phyloP scores from a whole-genome alignment of 92 coral and sea anemone genomes.

The Blastomussa wellsi region DNA sequence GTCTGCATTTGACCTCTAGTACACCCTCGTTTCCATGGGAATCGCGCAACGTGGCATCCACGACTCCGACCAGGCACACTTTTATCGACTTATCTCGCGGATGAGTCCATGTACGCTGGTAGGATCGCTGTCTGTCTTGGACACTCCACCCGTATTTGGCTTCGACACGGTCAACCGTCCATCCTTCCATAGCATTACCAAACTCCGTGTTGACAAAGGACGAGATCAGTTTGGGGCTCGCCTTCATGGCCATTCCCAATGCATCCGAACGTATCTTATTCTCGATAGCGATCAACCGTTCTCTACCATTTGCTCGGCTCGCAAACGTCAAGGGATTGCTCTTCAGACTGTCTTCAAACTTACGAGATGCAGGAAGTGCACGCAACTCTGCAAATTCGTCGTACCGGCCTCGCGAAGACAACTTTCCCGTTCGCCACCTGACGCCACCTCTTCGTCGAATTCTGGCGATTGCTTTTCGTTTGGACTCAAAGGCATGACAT shows the following conservation, averaged over 20 bases:
- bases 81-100: neutral
- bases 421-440: neutral
- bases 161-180: neutral
- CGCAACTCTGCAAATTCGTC: conserved; percentile 1
- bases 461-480: neutral
- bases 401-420: neutral
- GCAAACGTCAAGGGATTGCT: neutral
- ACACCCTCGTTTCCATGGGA: neutral
- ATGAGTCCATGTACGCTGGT: conserved; percentile 3
- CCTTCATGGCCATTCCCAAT: neutral
- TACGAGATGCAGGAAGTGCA: neutral
- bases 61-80: neutral
- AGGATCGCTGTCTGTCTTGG: neutral
- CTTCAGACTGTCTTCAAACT: neutral
- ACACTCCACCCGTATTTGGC: neutral
- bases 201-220: conserved; percentile 17
- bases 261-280: neutral
- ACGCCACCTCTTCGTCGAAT: conserved; percentile 16
- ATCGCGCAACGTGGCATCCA: conserved; percentile 5
- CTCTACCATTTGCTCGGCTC: neutral
- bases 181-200: neutral
- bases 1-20: conserved; percentile 5
- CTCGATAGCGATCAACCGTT: neutral
- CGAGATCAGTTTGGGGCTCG: neutral
- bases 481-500: neutral